Evolutionary conservation across 64 coral and sea anemone genomes (phyloP), one percentile per base, ranked within the genome.

Genomic region (Dendrophyllia cribrosa): DNA sequence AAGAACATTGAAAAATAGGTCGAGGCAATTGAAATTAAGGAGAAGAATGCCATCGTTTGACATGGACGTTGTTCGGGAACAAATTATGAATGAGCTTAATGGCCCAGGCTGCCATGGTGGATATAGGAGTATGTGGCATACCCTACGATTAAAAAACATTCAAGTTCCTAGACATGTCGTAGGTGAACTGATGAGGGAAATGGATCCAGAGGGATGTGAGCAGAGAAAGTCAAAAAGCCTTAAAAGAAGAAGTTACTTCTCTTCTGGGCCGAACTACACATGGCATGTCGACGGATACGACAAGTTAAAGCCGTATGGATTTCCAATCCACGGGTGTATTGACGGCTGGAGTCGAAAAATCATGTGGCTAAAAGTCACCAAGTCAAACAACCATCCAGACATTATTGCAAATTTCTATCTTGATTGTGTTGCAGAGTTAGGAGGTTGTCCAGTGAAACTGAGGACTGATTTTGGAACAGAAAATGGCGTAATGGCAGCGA

Each of bases 391-490:
- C 77, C 75, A 91, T 46, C 88, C 94, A 83, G 89, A 96, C 20
- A 88, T 96, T 64, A 88, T 92, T 88, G 94, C 84, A 9, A 82
- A 53, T 76, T 96, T 96, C 59, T 96, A 76, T 76, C 63, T 95
- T 76, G 69, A 91, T 53, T 91, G 83, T 76, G 89, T 95, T 10
- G 16, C 48, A 59, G 89, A 92, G 22, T 22, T 92, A 55, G 82
- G 88, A 58, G 84, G 94, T 4, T 96, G 94, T 59, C 89, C 94
- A 62, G 47, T 60, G 43, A 86, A 80, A 86, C 61, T 95, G 49
- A 88, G 94, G 80, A 87, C 94, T 8, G 94, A 96, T 65, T 95
- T 68, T 46, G 94, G 94, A 50, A 95, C 89, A 66, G 94, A 95
- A 82, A 95, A 95, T 87, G 88, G 93, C 15, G 81, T 87, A 9